Evolutionary conservation across 2,888 invertebrate genomes (phyloP).

Genomic region (Elmis aenea): DNA sequence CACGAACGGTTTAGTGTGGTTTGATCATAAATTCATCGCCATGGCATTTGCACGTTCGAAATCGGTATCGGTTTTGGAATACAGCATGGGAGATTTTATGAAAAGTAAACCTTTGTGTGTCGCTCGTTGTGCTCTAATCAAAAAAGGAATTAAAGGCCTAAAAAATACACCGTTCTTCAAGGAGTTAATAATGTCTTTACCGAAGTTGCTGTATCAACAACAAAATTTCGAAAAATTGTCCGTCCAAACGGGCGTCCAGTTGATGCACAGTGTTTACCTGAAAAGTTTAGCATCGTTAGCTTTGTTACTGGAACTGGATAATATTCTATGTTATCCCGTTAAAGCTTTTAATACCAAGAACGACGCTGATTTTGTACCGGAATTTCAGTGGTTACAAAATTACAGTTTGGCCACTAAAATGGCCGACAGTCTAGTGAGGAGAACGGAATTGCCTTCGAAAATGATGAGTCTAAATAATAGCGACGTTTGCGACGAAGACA

Average conservation of each 20-base stretch:
- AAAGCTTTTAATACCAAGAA: constrained; percentile 47
- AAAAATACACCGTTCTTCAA: constrained; percentile 53
- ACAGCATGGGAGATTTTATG: constrained; percentile 43
- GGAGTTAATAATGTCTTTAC: constrained; percentile 47
- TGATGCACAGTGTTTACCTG: constrained; percentile 55
- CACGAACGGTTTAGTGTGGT: constrained; percentile 51
- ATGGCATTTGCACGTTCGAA: constrained; percentile 53
- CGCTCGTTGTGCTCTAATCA: constrained; percentile 49
- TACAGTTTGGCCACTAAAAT: constrained; percentile 52
- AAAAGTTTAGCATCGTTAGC: constrained; percentile 54
- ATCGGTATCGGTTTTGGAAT: constrained; percentile 49
- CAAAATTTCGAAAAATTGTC: constrained; percentile 53
- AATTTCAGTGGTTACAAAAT: constrained; percentile 56
- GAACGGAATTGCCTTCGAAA: constrained; percentile 47
- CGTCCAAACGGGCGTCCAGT: constrained; percentile 54
- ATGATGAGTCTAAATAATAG: constrained; percentile 33
- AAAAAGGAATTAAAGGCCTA: constrained; percentile 51
- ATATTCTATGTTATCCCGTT: constrained; percentile 49
- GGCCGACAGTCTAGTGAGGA: constrained; percentile 51
- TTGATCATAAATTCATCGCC: constrained; percentile 48
- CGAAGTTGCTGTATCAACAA: constrained; percentile 50
- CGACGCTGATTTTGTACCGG: constrained; percentile 39
- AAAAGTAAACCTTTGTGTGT: constrained; percentile 49
- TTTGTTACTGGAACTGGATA: constrained; percentile 52
- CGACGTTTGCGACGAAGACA: constrained; percentile 13